These are phyloP conservation scores for Amorpha juglandis DNA, from an alignment of 2,888 invertebrate species.

Conservation along the genomic window DNA sequence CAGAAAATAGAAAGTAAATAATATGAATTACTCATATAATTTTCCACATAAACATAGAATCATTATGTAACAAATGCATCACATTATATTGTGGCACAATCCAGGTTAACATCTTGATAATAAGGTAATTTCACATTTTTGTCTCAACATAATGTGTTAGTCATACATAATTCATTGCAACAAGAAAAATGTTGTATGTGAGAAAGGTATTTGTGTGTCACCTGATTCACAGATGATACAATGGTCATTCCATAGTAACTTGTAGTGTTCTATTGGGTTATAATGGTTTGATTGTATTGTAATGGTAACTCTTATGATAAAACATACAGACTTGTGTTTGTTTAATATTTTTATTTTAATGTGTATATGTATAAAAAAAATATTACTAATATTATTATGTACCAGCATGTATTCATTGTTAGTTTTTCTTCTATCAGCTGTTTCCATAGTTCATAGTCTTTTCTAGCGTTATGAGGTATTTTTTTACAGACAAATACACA, in stretches of 20 bases:
- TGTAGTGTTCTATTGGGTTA: slow-evolving; percentile 1
- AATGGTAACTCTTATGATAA: slow-evolving; percentile 9
- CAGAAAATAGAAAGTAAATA: not conserved
- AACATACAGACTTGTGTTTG: slow-evolving; percentile 9
- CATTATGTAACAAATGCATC: slow-evolving; percentile 14
- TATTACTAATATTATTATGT: no score
- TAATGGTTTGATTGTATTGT: slow-evolving; percentile 14
- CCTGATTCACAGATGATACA: slow-evolving; percentile 66
- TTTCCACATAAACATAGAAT: not conserved
- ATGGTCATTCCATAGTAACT: slow-evolving; percentile 35
- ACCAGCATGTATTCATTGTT: not conserved
- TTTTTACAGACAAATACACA: no score
- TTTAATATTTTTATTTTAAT: not conserved
- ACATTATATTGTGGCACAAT: not conserved
- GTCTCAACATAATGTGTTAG: slow-evolving; percentile 36
- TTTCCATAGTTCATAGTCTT: no score
- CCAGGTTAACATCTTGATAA: slow-evolving; percentile 25
- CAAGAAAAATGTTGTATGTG: slow-evolving; percentile 57
- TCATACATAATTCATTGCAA: slow-evolving; percentile 46
- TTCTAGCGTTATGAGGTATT: no score
- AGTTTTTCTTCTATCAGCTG: not conserved
- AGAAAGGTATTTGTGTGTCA: slow-evolving; percentile 61
- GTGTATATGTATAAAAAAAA: not conserved
- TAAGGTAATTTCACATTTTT: slow-evolving; percentile 28
- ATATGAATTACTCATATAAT: not conserved